Percentiles rank a stretch among this genome's conserved stretches.
phyloP scores from a whole-genome alignment of 2,888 invertebrate genomes.

The Acleris holmiana region DNA sequence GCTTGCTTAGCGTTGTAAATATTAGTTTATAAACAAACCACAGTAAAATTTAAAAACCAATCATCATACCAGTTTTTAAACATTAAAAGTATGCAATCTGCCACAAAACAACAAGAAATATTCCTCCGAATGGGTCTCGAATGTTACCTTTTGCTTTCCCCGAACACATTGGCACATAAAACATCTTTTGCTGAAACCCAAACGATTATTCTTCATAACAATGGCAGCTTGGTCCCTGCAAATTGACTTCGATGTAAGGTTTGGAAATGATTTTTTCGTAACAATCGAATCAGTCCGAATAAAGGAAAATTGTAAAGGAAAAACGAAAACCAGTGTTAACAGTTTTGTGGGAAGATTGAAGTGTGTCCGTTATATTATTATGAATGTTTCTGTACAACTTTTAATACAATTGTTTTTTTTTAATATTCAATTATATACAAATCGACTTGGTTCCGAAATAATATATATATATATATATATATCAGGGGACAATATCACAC shows the following conservation, averaged over 20 bases:
- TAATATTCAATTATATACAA: no score
- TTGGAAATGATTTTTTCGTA: slow-evolving; percentile 24
- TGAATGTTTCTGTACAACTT: background rate
- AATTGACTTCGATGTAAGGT: slow-evolving; percentile 29
- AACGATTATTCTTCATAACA: slow-evolving; percentile 23
- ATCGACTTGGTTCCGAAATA: no score
- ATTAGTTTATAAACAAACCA: no score
- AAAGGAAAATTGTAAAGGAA: slow-evolving; percentile 2
- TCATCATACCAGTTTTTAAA: background rate
- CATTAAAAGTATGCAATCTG: background rate
- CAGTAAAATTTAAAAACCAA: no score
- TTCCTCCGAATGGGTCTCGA: background rate
- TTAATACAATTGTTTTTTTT: no score
- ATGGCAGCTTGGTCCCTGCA: slow-evolving; percentile 10
- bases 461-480: no score
- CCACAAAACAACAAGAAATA: background rate
- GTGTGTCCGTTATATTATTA: background rate
- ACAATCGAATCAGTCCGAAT: slow-evolving; percentile 23
- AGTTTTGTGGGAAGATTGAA: background rate
- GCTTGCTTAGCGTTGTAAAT: no score
- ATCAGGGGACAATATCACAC: no score
- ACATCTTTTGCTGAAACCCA: slow-evolving; percentile 7
- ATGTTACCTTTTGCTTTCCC: slow-evolving; percentile 10
- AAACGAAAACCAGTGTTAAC: slow-evolving; percentile 4
- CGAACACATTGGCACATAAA: background rate